Base-by-base conservation (phyloP, 2,797 vertebrate genomes). In the Orientallactaga sibirica region DNA sequence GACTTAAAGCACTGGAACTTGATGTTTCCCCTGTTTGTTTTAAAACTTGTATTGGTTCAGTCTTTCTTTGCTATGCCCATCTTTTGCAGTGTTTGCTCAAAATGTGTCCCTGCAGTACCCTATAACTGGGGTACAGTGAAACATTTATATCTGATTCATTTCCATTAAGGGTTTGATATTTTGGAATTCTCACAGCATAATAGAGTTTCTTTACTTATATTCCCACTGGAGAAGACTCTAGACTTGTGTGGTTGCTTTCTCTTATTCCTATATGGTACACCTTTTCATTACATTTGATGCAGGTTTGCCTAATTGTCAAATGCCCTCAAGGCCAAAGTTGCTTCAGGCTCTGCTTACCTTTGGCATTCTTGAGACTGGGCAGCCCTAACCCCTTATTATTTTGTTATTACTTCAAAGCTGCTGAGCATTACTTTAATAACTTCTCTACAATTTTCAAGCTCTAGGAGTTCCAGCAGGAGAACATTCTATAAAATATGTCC, bases 381-480 rank as follows among this genome's bases (percentile, higher is more conserved):
- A n/a, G 11, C 58, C 7, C 15, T 22, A 66, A 48, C 16, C 29
- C 25, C 24, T 73, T 27, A 64, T 11, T 58, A 5, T 52, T 27
- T 25, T 82, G 61, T 62, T 27, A 80, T 55, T 67, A 81, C 74
- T 71, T 92, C 81, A 33, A 58, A 84, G 22, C 22, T 52, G 3
- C 24, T 79, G 22, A 73, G 22, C 2, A 61, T 37, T n/a, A 85
- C 64, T 88, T 86, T 43, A 81, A 75, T 62, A 66, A 41, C 6
- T 77, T 77, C 12, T 48, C 55, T 29, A 76, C 4, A 76, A 85
- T 20, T 79, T 87, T 85, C 71, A 66, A 41, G 14, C 81, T 88
- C 55, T 8, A 70, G 41, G 58, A 41, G 14, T 85, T 88, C 62
- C 9, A 70, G 41, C 10, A 90, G 18, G 2, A 61, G 9, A 37